These are phyloP conservation scores for Rhamphomyia laevipes DNA, from an alignment of 2,888 invertebrate species.

Conservation along the genomic window DNA sequence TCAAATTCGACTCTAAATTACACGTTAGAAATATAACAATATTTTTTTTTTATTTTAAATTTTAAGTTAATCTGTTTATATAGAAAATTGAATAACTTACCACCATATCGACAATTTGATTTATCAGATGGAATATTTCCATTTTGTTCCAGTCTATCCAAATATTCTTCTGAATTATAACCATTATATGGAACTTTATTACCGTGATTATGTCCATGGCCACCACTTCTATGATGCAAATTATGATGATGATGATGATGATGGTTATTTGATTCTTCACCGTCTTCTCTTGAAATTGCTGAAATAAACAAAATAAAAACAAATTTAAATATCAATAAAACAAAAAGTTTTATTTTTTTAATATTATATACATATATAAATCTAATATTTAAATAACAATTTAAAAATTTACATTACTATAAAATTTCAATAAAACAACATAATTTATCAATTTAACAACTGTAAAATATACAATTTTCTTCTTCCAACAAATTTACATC, in stretches of 20 bases:
- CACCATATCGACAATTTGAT: slow-evolving; percentile 60
- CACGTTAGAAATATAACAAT: too few relatives aligned
- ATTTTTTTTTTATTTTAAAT: background rate
- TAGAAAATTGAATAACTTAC: slow-evolving; percentile 21
- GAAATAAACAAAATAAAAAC: slow-evolving; percentile 26
- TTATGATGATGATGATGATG: slow-evolving; percentile 44
- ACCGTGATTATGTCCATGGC: slow-evolving; percentile 41
- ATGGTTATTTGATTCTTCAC: slow-evolving; percentile 46
- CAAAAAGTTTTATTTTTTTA: background rate
- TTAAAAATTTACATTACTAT: too few relatives aligned
- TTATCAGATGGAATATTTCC: slow-evolving; percentile 86
- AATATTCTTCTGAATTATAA: slow-evolving; percentile 80
- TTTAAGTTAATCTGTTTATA: background rate
- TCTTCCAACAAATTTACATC: too few relatives aligned
- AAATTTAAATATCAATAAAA: slow-evolving; percentile 7
- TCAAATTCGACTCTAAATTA: too few relatives aligned
- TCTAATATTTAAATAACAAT: too few relatives aligned
- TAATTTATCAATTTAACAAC: background rate
- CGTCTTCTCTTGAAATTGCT: slow-evolving; percentile 89
- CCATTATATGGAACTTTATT: slow-evolving; percentile 82
- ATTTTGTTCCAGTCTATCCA: slow-evolving; percentile 85
- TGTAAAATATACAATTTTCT: background rate
- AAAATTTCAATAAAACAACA: background rate
- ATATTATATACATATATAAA: too few relatives aligned
- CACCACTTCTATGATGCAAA: slow-evolving; percentile 23